Evolutionary conservation across 2,797 vertebrate species (phyloP).

Genomic region (Serranus cabrilla): DNA sequence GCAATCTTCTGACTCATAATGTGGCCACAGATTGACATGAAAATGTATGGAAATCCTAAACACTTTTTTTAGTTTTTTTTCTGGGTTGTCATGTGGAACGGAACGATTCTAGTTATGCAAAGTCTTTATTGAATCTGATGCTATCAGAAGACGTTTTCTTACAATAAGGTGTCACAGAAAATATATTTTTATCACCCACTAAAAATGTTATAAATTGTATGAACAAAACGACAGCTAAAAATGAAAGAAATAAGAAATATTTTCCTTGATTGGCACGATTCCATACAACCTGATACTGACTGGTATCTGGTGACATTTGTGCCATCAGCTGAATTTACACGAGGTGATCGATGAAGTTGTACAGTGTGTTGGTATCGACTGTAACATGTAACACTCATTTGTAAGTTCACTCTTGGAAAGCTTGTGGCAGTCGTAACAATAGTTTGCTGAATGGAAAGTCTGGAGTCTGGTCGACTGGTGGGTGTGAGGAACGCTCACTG

Average conservation of each 20-base stretch:
- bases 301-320: background rate
- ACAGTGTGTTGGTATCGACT: background rate
- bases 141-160: background rate
- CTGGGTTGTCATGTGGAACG: background rate
- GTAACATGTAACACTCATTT: background rate
- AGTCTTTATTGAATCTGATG: background rate
- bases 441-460: background rate
- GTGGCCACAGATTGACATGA: background rate
- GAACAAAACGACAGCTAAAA: background rate
- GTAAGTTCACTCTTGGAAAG: background rate
- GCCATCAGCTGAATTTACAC: background rate
- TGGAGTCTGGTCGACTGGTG: no score
- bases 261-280: background rate
- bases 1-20: conserved; percentile 22
- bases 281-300: background rate
- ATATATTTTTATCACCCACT: background rate
- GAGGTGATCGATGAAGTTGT: background rate
- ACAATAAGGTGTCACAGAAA: background rate
- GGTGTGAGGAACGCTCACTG: no score
- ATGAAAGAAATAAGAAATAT: background rate
- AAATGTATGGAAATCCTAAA: conserved; percentile 9
- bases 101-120: background rate
- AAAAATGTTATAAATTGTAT: no score
- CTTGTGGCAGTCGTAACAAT: background rate
- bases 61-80: conserved; percentile 1